Evolutionary conservation across 1,140 invertebrate genomes (phyloP), one percentile per base, ranked within the genome.

Genomic region (Sarcophaga bullata): DNA sequence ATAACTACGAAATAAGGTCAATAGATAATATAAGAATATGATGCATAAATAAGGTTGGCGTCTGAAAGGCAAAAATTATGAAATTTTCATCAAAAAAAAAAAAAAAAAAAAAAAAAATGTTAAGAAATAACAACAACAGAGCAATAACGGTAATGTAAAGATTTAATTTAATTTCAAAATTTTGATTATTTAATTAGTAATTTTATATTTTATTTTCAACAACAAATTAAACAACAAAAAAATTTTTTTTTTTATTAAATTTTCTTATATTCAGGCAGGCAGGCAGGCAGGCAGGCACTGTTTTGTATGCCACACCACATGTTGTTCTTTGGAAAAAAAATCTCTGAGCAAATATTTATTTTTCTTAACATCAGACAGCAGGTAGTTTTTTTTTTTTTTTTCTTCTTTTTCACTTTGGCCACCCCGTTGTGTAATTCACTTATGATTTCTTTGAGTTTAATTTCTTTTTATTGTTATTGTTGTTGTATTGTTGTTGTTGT

Each of bases 11-110:
- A 76, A 76, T 76, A 76, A 47, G 73, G 73, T 76, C 73, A 76
- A 76, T 76, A 76, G 73, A 76, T 76, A 76, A 76, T 76, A 49
- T 46, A n/a, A 13, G 25, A 46, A 76, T 76, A 76, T 76, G 73
- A 49, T 58, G 54, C 15, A 58, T 58, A 58, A 58, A 58, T 13
- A 7, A 58, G 54, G 73, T 15, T 76, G 73, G 73, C 73, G 73
- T 48, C 73, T 46, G 11, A 9, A 7, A 49, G 46, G 73, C 13
- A 10, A 76, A 72, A 76, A 76, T 76, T 76, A 76, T 17, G 47
- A 10, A 76, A 76, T 48, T 48, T n/a, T 49, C 15, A 0, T 11
- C n/a, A n/a, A n/a, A n/a, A 46, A 73, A 58, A 58, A 10, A 58
- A 58, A 15, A 13, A 15, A 9, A 58, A n/a, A n/a, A 58, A 58